Conservation (phyloP, 2,113 vertebrate species). For the Cephalopterus ornatus region DNA sequence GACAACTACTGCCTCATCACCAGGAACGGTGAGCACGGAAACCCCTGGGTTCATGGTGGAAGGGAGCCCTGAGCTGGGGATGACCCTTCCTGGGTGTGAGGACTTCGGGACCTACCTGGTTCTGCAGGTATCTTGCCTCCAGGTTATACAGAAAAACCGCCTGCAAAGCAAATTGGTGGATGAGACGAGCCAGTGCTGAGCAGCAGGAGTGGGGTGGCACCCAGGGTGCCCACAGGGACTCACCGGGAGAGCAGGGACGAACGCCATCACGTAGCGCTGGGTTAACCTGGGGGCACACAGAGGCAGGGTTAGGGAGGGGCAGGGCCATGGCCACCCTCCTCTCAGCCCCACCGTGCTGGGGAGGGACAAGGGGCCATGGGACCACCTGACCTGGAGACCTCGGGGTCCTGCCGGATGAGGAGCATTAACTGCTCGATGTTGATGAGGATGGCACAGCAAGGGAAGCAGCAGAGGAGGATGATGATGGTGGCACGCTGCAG, state of each 20-base stretch:
- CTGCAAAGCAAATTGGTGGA: slow-evolving; percentile 49
- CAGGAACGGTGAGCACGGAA: not conserved
- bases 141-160: slow-evolving; percentile 81
- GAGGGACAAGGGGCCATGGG: not conserved
- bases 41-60: accelerated
- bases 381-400: slow-evolving; percentile 82
- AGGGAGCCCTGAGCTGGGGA: not conserved
- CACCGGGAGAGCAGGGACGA: slow-evolving; percentile 86
- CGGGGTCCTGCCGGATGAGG: slow-evolving; percentile 75
- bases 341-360: accelerated
- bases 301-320: not conserved
- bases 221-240: slow-evolving; percentile 47
- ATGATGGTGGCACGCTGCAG: slow-evolving; percentile 81
- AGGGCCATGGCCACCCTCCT: not conserved
- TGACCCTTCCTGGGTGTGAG: accelerated
- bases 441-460: slow-evolving; percentile 86
- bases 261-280: slow-evolving; percentile 75
- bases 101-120: slow-evolving; percentile 73
- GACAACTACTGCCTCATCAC: accelerated
- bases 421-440: slow-evolving; percentile 82
- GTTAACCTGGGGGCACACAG: slow-evolving; percentile 65
- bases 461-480: slow-evolving; percentile 86
- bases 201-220: not conserved
- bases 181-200: not conserved
- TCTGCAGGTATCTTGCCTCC: slow-evolving; percentile 84